Conservation (phyloP, 2,888 invertebrate genomes). For the Lasioglossum marginatum region DNA sequence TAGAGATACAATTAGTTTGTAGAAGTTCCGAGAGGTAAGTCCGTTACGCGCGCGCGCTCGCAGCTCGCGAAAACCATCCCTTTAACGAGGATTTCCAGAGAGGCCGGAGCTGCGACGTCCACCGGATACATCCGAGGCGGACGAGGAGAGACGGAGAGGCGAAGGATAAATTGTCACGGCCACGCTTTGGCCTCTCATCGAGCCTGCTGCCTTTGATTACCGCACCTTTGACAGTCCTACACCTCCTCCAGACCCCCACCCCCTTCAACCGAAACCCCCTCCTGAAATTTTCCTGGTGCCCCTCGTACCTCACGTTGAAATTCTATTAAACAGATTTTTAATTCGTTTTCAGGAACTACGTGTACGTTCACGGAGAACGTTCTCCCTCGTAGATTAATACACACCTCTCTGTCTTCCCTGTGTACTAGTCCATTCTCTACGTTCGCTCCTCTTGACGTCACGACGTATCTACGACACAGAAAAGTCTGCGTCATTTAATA, state of each 20-base stretch:
- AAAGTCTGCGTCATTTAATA: constrained; percentile 24
- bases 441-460: constrained; percentile 13
- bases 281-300: background rate
- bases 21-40: constrained; percentile 78
- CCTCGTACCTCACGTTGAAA: constrained; percentile 33
- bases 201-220: constrained; percentile 51
- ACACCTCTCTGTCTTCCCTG: background rate
- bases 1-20: constrained; percentile 78
- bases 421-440: background rate
- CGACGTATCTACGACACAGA: constrained; percentile 34
- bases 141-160: constrained; percentile 35
- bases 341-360: constrained; percentile 60
- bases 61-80: constrained; percentile 46
- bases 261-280: background rate
- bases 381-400: constrained; percentile 28
- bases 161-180: constrained; percentile 61
- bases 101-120: constrained; percentile 40
- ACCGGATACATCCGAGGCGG: constrained; percentile 42
- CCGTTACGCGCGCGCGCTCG: constrained; percentile 68
- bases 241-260: background rate
- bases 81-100: constrained; percentile 72
- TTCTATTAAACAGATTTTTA: constrained; percentile 57
- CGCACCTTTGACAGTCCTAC: constrained; percentile 29
- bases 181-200: constrained; percentile 53
- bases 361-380: constrained; percentile 48